Evolutionary conservation across 2,113 vertebrate species (phyloP), one percentile per base, ranked within the genome.

Genomic region (Mus spicilegus): DNA sequence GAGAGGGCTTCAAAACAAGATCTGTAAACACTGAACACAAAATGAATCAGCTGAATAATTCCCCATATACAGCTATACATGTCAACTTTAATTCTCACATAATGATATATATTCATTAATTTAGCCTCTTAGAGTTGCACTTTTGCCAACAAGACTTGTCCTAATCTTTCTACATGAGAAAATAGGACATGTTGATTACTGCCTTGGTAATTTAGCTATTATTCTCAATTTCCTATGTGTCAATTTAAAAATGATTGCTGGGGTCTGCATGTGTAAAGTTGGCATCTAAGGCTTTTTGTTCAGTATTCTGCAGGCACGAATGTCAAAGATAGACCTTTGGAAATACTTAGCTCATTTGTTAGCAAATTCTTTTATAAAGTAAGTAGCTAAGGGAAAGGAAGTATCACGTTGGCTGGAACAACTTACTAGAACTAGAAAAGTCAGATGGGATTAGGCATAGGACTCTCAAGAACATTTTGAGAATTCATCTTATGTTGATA

Each of bases 101-200:
- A 49, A 14, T 95, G 89, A 96, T 93, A 30, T 84, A 96, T 93
- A 80, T 49, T 92, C 61, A 49, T 78, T 89, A 77, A 80, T 97
- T 89, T 89, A 87, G 67, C 84, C 96, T 96, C 94, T 93, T 87
- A 92, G 58, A 90, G 19, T 65, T 95, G 91, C 84, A 94, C 56
- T 93, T 96, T 94, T 96, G 95, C 95, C 96, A 97, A 92, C 22
- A 94, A 87, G 89, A 96, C 91, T 97, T 98, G 93, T 89, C 96
- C 91, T 93, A 73, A 95, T 95, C 56, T 85, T 95, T 96, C 81
- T 84, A 61, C 10, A 46, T 72, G 67, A 96, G 80, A 93, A 96
- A 96, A 94, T 90, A 67, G 46, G 89, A 89, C 67, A 91, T 85
- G 89, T 70, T 97, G 77, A 96, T 96, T 87, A 77, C 76, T 75